phyloP scores from a whole-genome alignment of 2,113 vertebrate species.

The Mirza zaza region DNA sequence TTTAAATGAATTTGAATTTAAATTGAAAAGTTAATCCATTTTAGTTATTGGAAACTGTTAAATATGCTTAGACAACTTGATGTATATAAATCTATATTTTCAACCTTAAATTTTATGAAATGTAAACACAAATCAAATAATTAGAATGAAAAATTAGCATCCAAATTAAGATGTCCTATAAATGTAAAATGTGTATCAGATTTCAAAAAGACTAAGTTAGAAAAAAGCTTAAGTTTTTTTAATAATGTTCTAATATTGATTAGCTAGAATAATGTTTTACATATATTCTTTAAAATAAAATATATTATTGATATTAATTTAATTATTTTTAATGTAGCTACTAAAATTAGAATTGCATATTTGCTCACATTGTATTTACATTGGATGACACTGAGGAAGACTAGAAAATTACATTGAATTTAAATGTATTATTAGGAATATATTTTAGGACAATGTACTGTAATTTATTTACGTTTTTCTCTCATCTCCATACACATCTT shows the following conservation, averaged over 20 bases:
- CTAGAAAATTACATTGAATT: not conserved
- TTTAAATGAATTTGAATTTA: not conserved
- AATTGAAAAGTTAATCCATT: not conserved
- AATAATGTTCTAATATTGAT: not conserved
- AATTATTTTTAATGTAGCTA: not conserved
- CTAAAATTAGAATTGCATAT: not conserved
- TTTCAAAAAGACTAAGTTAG: not conserved
- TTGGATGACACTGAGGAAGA: not conserved
- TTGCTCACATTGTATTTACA: not conserved
- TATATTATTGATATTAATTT: not conserved
- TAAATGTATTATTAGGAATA: not conserved
- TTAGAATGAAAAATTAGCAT: not conserved
- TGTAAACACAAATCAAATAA: not conserved
- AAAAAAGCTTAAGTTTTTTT: not conserved
- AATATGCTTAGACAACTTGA: not conserved
- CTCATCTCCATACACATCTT: not conserved
- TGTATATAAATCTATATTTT: not conserved
- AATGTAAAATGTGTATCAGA: not conserved
- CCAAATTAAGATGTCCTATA: not conserved
- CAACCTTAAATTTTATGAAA: not conserved
- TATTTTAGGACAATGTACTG: not conserved
- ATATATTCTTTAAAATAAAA: not conserved
- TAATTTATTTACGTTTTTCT: not conserved
- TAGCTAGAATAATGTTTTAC: not conserved
- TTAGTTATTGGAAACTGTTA: not conserved